Evolutionary conservation across 2,888 invertebrate species (phyloP).

Genomic region (Meiosimyza platycephala): DNA sequence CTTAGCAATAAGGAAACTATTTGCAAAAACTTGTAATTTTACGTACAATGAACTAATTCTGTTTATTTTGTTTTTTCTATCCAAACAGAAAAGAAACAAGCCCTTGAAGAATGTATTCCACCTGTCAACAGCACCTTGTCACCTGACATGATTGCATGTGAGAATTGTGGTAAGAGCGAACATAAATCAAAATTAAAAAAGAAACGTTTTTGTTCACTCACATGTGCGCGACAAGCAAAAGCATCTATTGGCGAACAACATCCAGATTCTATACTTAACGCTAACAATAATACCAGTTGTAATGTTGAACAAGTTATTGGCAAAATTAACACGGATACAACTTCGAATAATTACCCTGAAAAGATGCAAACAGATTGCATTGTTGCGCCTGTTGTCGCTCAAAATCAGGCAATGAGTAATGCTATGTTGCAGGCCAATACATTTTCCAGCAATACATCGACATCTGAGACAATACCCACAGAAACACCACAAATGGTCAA

Average conservation of each 20-base stretch:
- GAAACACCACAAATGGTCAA: constrained; percentile 62
- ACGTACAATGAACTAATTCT: too few relatives aligned
- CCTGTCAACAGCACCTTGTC: constrained; percentile 45
- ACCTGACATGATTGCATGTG: constrained; percentile 70
- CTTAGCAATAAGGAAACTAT: too few relatives aligned
- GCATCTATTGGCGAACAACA: constrained; percentile 61
- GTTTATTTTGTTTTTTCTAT: constrained; percentile 26
- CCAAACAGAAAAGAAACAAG: constrained; percentile 61
- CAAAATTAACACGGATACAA: neutral
- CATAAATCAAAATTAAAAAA: constrained; percentile 77
- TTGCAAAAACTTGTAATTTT: too few relatives aligned
- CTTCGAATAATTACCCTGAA: constrained; percentile 41
- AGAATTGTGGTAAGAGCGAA: constrained; percentile 78
- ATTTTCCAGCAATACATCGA: constrained; percentile 17
- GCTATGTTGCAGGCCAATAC: neutral
- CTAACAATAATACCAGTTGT: constrained; percentile 23
- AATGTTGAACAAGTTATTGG: neutral
- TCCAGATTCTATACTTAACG: constrained; percentile 38
- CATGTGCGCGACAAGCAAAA: constrained; percentile 71
- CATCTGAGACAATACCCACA: constrained; percentile 36
- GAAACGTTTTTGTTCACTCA: constrained; percentile 80
- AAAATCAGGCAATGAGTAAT: constrained; percentile 15
- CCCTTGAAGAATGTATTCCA: constrained; percentile 53
- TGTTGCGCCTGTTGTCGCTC: constrained; percentile 36
- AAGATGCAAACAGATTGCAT: constrained; percentile 51